Evolutionary conservation across 2,113 vertebrate genomes (phyloP).

Genomic region (Aegotheles bennettii): DNA sequence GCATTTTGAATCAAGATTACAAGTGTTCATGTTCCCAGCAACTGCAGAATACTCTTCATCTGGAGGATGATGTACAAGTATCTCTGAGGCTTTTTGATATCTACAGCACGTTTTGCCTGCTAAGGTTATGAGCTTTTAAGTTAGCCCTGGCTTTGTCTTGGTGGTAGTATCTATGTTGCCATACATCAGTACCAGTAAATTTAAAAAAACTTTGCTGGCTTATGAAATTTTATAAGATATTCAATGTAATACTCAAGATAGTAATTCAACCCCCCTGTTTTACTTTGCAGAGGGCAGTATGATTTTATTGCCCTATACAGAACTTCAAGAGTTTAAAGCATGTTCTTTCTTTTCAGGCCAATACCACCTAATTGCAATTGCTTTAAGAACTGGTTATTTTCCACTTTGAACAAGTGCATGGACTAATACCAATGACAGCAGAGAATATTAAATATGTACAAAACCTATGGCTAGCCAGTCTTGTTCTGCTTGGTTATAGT

Average conservation of each 20-base stretch:
- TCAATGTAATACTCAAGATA: not conserved
- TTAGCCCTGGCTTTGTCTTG: not conserved
- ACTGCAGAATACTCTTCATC: not conserved
- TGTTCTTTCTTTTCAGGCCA: not conserved
- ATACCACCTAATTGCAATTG: not conserved
- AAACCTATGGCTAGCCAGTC: not conserved
- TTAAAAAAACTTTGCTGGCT: not conserved
- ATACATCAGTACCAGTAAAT: not conserved
- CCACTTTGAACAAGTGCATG: not conserved
- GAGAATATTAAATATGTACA: not conserved
- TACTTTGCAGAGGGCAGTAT: not conserved
- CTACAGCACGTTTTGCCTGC: not conserved
- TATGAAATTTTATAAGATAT: not conserved
- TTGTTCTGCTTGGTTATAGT: not conserved
- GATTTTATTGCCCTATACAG: not conserved
- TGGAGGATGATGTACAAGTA: not conserved
- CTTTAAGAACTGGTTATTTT: not conserved
- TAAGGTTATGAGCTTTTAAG: not conserved
- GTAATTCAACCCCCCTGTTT: not conserved
- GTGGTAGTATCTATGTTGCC: not conserved
- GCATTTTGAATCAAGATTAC: not conserved
- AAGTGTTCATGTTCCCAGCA: not conserved
- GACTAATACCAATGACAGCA: not conserved
- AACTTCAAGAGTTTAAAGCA: not conserved
- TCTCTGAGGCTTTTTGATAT: not conserved